Conservation (phyloP, 2,113 vertebrate species). For the Phrynosoma platyrhinos region DNA sequence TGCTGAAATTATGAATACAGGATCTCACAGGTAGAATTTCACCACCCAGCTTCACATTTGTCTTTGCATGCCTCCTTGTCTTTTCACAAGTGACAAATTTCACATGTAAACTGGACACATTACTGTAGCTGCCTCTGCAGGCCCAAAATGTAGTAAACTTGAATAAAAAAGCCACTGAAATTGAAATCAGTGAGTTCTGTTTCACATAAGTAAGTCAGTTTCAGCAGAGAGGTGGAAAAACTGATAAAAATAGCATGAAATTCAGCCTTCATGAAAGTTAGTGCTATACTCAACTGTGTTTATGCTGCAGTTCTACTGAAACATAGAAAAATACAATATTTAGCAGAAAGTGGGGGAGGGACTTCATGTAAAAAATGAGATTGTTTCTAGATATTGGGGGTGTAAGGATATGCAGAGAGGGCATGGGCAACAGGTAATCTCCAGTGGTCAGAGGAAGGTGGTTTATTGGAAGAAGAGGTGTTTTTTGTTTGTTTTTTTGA, state of each 20-base stretch:
- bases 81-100: neutral
- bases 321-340: neutral
- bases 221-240: neutral
- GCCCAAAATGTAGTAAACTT: neutral
- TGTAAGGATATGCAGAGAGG: neutral
- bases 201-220: neutral
- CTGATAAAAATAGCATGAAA: neutral
- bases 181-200: neutral
- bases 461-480: too few species aligned
- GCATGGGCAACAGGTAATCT: neutral
- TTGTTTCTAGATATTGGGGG: neutral
- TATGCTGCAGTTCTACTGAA: neutral
- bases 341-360: too few species aligned
- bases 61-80: neutral
- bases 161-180: neutral
- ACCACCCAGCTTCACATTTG: neutral
- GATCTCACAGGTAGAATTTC: neutral
- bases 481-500: too few species aligned
- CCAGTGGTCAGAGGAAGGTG: neutral
- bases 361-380: neutral
- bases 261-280: neutral
- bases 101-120: too few species aligned
- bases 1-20: neutral
- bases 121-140: neutral
- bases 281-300: neutral